Evolutionary conservation across 1,140 invertebrate genomes (phyloP), one percentile per base, ranked within the genome.

Genomic region (Calycopis cecrops): DNA sequence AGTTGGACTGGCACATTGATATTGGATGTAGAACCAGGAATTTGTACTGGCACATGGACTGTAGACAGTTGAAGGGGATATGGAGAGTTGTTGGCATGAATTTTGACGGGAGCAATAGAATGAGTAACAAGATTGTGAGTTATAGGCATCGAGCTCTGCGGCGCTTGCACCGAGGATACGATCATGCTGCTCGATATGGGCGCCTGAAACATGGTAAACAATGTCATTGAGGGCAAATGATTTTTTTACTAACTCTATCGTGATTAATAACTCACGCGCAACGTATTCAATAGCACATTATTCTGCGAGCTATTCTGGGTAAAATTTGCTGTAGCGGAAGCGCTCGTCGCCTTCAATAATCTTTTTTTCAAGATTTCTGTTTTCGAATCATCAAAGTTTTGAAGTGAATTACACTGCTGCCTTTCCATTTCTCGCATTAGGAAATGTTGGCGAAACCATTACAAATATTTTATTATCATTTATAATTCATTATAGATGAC

Each of bases 331-430:
- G 58, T 66, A 49, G 67, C 55, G 55, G 73, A 71, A 55, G 71
- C 63, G 60, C 68, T 82, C 38, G 63, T 62, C 40, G 81, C 72
- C 71, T 85, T 85, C 59, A 87, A 70, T 75, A 87, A 78, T 77
- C 81, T 80, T 73, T 85, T 87, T 81, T 87, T 87, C 71, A 87
- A 79, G 70, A 87, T 87, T 78, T 87, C 84, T 56, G 79, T 76
- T 79, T 82, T 87, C 49, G 79, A 72, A 55, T 85, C 84, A 60
- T 87, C 81, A 82, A 84, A 87, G 76, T 85, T 87, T 87, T 87
- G 84, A 85, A 87, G 79, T 85, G 75, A 68, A 79, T 82, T 87
- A 84, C 67, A 77, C 59, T 83, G 79, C 71, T 82, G 75, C 78
- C 73, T 81, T 70, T 87, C 84, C 81, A 85, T 87, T 78, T 84